phyloP scores from a whole-genome alignment of 2,888 invertebrate species.

The Papilio elwesi region DNA sequence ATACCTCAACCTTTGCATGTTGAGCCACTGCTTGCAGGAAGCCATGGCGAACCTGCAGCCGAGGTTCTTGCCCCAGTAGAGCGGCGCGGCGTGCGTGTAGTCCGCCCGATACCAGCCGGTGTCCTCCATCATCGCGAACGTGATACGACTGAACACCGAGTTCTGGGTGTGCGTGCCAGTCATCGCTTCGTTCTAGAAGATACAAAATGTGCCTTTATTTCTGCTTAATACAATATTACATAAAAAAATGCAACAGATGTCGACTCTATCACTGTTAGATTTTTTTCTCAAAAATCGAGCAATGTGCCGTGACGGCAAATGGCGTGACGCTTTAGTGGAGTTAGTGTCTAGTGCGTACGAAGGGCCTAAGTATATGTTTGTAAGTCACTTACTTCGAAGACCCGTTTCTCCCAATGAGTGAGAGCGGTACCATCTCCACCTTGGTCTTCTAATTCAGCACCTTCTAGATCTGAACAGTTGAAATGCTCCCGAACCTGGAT shows the following conservation, averaged over 20 bases:
- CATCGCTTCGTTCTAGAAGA: conserved; percentile 97
- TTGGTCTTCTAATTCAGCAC: conserved; percentile 99
- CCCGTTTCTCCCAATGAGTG: conserved; percentile 99
- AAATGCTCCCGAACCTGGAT: conserved; percentile 89
- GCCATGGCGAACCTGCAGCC: conserved; percentile 97
- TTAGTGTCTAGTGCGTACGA: no score
- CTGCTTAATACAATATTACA: no score
- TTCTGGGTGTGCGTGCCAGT: conserved; percentile 99
- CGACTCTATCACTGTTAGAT: no score
- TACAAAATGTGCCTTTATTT: conserved; percentile 1
- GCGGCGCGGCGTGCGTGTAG: conserved; percentile 92
- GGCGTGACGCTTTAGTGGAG: no score
- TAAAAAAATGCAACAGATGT: no score
- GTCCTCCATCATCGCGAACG: conserved; percentile 98
- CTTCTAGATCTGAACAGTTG: conserved; percentile 93
- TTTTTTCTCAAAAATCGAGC: no score
- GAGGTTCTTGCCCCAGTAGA: conserved; percentile 95
- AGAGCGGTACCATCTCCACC: conserved; percentile 98
- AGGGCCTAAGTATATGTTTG: no score
- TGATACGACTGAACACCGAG: conserved; percentile 97
- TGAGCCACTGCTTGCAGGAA: conserved; percentile 99
- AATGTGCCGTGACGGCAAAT: no score
- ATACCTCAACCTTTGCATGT: conserved; percentile 87
- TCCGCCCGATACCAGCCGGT: conserved; percentile 98
- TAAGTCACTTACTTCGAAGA: conserved; percentile 92